These are phyloP conservation scores for Phrynocephalus vlangalii DNA, from an alignment of 2,797 vertebrate genomes.

Conservation along the genomic window DNA sequence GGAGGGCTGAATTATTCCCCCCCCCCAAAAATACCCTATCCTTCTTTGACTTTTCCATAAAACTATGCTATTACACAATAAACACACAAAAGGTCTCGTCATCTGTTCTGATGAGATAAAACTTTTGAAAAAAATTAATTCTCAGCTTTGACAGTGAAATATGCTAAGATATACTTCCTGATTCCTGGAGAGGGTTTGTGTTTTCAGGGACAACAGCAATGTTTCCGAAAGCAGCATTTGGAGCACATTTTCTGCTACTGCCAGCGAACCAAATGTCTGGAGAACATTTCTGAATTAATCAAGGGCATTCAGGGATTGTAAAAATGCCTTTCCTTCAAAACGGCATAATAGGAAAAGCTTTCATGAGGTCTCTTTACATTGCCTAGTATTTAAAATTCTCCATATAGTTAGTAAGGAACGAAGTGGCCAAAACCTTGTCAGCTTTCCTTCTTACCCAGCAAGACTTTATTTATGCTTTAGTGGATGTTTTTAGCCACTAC, in stretches of 20 bases:
- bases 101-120: too few relatives aligned
- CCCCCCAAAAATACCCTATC: too few relatives aligned
- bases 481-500: conserved; percentile 78
- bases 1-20: too few relatives aligned
- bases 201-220: too few relatives aligned
- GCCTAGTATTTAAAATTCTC: conserved; percentile 45
- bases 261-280: conserved; percentile 41
- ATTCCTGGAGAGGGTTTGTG: too few relatives aligned
- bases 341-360: conserved; percentile 46
- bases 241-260: not conserved
- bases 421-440: conserved; percentile 43
- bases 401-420: conserved; percentile 40
- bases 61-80: too few relatives aligned
- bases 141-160: too few relatives aligned
- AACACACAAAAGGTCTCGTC: too few relatives aligned
- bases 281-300: conserved; percentile 43
- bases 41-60: too few relatives aligned
- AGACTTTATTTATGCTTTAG: conserved; percentile 79
- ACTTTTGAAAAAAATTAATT: too few relatives aligned
- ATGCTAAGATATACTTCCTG: too few relatives aligned
- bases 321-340: conserved; percentile 27
- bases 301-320: conserved; percentile 40
- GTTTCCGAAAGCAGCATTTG: not conserved
- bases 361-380: conserved; percentile 22
- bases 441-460: conserved; percentile 41